Evolutionary conservation across 2,113 vertebrate genomes (phyloP), one percentile per base, ranked within the genome.

Genomic region (Cavia porcellus): DNA sequence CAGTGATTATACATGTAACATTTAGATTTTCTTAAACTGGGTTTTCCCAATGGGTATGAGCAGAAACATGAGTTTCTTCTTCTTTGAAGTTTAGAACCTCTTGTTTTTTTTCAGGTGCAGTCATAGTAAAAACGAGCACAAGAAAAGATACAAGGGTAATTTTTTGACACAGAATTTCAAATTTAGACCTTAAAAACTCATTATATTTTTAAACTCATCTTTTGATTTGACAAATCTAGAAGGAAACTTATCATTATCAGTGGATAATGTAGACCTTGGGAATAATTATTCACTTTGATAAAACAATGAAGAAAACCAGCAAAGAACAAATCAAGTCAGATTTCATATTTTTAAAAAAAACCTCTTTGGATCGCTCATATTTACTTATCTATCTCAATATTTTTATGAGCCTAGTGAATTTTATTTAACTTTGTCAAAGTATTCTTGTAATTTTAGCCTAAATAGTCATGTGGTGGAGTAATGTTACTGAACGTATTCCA

Each of bases 81-180:
- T 91, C n/a, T 20, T 83, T 14, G 15, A 38, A 0, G 12, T 42
- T 83, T 86, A 11, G 66, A 84, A 1, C 68, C 2, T 19, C 14
- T 81, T 95, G 13, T 88, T 90, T 64, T 92, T 92, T 68, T 25
- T 97, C 74, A 81, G 22, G 47, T 79, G 13, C 22, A 93, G 9
- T 50, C 38, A 25, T 72, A 47, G 3, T 94, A 85, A 97, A 72
- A 90, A 55, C 70, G 28, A 89, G 75, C 42, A 50, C 3, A 84
- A 86, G 19, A 86, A 74, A 79, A 89, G 20, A 87, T 86, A 66
- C 50, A 42, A 66, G 35, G 35, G 11, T 74, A 19, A 90, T 74
- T 74, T 42, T 75, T 93, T 96, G 62, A 95, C 28, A 68, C 4
- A 57, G 32, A 42, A 84, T 96, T 95, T 93, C 61, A 96, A 61